Conservation (phyloP, 2,113 vertebrate species). For the Tragelaphus strepsiceros region DNA sequence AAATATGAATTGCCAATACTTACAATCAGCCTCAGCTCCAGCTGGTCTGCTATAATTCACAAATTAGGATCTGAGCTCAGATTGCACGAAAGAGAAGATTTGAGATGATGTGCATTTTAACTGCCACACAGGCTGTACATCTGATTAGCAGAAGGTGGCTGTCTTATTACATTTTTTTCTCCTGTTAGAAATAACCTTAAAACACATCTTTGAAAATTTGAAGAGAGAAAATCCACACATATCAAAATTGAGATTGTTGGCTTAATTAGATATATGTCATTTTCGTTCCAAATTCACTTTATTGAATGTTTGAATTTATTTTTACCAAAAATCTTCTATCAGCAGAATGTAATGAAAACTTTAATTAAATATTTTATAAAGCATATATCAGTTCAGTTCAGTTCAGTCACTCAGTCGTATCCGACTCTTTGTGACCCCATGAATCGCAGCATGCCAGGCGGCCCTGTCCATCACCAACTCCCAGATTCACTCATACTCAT, state of each 20-base stretch:
- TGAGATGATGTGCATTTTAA: slow-evolving; percentile 28
- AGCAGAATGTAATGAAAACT: not conserved
- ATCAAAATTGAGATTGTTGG: not conserved
- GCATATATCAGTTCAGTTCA: not conserved
- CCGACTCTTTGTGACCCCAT: no score
- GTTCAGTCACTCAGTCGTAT: no score
- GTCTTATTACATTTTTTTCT: not conserved
- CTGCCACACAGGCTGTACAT: not conserved
- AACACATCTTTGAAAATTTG: not conserved
- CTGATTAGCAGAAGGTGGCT: not conserved
- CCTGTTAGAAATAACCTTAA: slow-evolving; percentile 21
- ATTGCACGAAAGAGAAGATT: slow-evolving; percentile 13
- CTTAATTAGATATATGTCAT: not conserved
- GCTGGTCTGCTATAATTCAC: not conserved
- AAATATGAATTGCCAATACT: slow-evolving; percentile 31
- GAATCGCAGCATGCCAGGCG: no score
- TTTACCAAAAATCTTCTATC: not conserved
- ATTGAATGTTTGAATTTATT: not conserved
- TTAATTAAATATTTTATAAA: slow-evolving; percentile 32
- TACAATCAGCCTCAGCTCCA: not conserved
- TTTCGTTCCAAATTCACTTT: not conserved
- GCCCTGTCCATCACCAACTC: no score
- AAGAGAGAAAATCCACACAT: not conserved
- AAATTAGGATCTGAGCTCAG: slow-evolving; percentile 26
- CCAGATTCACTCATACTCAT: no score